Evolutionary conservation across 2,113 vertebrate genomes (phyloP).

Genomic region (Catharus minimus): DNA sequence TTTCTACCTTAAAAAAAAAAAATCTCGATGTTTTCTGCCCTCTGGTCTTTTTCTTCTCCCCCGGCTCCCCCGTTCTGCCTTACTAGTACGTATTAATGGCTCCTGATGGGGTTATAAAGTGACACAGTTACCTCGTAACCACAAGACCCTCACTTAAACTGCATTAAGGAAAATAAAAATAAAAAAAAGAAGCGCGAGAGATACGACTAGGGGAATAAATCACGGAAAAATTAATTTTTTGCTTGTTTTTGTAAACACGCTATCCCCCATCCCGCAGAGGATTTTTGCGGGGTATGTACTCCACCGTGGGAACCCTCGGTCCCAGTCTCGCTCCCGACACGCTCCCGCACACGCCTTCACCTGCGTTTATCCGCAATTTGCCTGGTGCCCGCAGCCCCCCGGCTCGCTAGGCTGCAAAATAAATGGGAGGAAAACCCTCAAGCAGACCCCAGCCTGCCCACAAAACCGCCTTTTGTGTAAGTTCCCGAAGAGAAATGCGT

Average conservation of each 20-base stretch:
- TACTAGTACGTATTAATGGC: neutral
- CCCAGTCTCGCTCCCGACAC: neutral
- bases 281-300: neutral
- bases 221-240: neutral
- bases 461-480: neutral
- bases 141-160: neutral
- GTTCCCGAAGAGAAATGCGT: neutral
- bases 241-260: neutral
- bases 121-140: conserved; percentile 10
- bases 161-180: neutral
- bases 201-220: neutral
- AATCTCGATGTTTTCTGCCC: neutral
- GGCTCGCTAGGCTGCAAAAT: neutral
- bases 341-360: neutral
- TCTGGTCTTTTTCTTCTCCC: neutral
- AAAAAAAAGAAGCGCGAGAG: fast-evolving
- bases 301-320: neutral
- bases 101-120: conserved; percentile 30
- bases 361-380: conserved; percentile 50
- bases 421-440: neutral
- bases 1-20: neutral
- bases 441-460: neutral
- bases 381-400: neutral
- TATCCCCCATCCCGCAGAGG: neutral
- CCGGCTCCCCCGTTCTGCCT: neutral